These are phyloP conservation scores for Trichomalopsis sarcophagae DNA, from an alignment of 1,140 invertebrate genomes.

Conservation along the genomic window DNA sequence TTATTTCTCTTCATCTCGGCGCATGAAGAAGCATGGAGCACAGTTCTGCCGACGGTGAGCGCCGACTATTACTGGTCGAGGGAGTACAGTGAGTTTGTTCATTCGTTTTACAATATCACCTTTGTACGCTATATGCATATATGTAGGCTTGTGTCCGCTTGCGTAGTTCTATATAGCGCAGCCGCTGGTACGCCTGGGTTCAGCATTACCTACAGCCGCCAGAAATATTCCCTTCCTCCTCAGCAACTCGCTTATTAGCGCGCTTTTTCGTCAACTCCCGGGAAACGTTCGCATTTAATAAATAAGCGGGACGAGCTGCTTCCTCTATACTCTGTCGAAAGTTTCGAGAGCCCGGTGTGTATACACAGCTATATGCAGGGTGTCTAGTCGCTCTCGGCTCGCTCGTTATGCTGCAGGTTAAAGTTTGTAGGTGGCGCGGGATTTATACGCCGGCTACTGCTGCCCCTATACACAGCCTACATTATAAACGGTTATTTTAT, in stretches of 20 bases:
- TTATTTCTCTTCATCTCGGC: constrained; percentile 64
- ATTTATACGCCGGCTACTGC: background rate
- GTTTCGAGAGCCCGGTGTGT: background rate
- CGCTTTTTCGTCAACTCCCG: background rate
- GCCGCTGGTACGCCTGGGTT: constrained; percentile 20
- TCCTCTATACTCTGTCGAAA: background rate
- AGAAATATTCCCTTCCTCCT: background rate
- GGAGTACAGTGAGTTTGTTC: constrained; percentile 72
- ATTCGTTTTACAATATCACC: background rate
- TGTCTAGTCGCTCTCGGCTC: too few relatives aligned
- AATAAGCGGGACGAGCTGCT: background rate
- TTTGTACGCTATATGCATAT: too few relatives aligned
- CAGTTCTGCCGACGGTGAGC: constrained; percentile 72
- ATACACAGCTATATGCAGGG: background rate
- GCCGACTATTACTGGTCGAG: constrained; percentile 72
- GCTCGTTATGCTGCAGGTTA: constrained; percentile 38
- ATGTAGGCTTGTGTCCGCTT: too few relatives aligned
- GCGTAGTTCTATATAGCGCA: background rate
- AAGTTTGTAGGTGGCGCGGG: constrained; percentile 48
- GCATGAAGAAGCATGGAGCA: constrained; percentile 73
- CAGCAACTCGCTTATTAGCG: background rate
- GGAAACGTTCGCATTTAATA: background rate
- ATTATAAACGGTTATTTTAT: constrained; percentile 62
- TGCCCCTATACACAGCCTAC: constrained; percentile 3
- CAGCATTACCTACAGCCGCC: constrained; percentile 29